Evolutionary conservation across 2,797 vertebrate genomes (phyloP).

Genomic region (Fratercula arctica): DNA sequence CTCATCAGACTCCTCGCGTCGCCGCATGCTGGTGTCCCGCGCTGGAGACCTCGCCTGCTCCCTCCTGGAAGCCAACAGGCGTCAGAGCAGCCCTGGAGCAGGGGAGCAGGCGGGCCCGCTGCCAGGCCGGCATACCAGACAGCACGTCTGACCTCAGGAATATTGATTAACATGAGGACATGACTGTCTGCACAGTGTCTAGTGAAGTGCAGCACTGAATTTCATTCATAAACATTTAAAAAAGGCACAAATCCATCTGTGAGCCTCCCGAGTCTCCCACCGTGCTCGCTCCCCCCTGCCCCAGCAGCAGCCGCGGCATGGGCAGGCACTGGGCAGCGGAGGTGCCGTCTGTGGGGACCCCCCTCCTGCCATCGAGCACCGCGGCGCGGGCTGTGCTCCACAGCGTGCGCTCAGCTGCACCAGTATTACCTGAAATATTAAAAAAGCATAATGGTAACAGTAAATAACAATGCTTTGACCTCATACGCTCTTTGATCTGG

Average conservation of each 20-base stretch:
- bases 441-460: neutral
- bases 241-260: slow-evolving; percentile 54
- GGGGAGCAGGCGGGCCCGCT: neutral
- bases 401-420: fast-evolving
- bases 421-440: neutral
- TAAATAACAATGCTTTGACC: neutral
- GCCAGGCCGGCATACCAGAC: neutral
- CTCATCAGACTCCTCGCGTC: neutral
- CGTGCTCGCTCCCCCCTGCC: fast-evolving
- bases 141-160: neutral
- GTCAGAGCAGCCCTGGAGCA: neutral
- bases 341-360: neutral
- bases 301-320: neutral
- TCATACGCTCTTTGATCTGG: neutral
- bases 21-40: neutral
- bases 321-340: neutral
- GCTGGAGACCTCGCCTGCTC: neutral
- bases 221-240: slow-evolving; percentile 46
- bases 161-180: neutral
- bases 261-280: neutral
- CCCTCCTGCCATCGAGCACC: neutral
- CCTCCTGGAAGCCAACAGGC: neutral
- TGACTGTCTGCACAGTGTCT: slow-evolving; percentile 9
- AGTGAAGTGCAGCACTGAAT: neutral
- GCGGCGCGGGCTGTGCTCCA: neutral